A percentile compares a stretch with the other conserved stretches of the same genome.
Evolutionary conservation across 1,140 invertebrate species (phyloP).

Genomic region (Drosophila leontia): DNA sequence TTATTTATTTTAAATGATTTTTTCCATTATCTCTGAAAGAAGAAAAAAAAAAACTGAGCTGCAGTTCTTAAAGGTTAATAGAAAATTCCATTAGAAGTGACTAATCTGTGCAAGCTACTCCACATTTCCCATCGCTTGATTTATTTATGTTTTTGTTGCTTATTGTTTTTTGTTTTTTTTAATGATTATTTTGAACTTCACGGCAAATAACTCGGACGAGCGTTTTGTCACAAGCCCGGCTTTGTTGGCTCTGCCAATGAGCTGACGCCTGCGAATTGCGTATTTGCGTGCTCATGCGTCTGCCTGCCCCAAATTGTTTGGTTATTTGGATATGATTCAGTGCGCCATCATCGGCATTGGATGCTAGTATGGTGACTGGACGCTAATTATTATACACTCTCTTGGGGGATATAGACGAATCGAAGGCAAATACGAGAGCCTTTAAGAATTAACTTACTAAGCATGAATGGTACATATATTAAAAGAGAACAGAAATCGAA

Average conservation of each 20-base stretch:
- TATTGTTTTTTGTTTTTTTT: not conserved
- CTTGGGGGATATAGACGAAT: too few relatives aligned
- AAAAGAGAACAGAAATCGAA: too few relatives aligned
- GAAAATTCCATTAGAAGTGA: conserved; percentile 6
- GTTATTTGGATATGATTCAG: conserved; percentile 38
- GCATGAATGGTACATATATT: too few relatives aligned
- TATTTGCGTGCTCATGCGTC: conserved; percentile 33
- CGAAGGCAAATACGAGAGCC: too few relatives aligned
- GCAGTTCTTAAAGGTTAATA: not conserved
- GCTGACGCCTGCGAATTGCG: conserved; percentile 38
- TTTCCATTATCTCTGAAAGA: not conserved
- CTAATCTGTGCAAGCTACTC: not conserved
- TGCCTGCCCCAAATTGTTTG: conserved; percentile 25
- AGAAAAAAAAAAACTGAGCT: not conserved
- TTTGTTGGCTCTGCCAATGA: conserved; percentile 22
- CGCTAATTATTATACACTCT: conserved; percentile 19
- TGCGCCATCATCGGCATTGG: conserved; percentile 20
- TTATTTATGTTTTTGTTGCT: too few relatives aligned
- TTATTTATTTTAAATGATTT: not conserved
- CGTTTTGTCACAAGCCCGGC: conserved; percentile 5
- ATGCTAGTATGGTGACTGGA: conserved; percentile 21
- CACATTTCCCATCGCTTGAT: not conserved
- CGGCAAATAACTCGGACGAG: conserved; percentile 10
- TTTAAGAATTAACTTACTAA: too few relatives aligned
- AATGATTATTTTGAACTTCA: conserved; percentile 20